These are phyloP conservation scores for Acrossocheilus wenchowensis DNA, from an alignment of 2,797 vertebrate species.

Conservation along the genomic window DNA sequence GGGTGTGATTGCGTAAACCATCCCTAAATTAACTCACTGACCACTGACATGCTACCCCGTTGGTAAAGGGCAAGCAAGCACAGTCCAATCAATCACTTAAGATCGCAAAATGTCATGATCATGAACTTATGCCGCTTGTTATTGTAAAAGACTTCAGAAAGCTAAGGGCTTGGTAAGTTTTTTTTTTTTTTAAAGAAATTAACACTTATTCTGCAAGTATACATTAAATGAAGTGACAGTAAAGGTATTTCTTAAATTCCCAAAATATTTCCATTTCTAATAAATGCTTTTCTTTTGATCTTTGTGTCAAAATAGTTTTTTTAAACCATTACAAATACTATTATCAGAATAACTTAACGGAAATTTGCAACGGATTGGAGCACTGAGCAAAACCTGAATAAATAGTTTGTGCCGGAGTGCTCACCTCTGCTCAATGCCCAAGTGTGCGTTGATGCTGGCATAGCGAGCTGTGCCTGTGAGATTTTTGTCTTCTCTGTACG, in stretches of 20 bases:
- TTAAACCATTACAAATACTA: background rate
- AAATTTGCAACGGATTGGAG: background rate
- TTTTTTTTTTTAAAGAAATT: background rate
- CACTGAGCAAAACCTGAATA: background rate
- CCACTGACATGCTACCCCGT: constrained; percentile 9
- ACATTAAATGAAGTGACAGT: background rate
- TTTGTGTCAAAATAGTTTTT: background rate
- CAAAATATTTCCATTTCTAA: background rate
- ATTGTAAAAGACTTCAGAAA: background rate
- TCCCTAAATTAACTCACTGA: constrained; percentile 16
- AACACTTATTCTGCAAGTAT: background rate
- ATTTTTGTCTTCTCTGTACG: constrained; percentile 99
- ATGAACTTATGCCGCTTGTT: background rate
- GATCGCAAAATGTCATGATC: background rate
- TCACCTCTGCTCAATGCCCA: constrained; percentile 99
- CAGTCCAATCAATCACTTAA: background rate
- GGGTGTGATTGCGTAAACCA: background rate
- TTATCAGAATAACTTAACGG: background rate
- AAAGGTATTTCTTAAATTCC: background rate
- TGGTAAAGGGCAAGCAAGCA: constrained; percentile 7
- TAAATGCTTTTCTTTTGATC: background rate
- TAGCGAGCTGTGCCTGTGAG: constrained; percentile 98
- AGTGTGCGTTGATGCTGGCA: constrained; percentile 99
- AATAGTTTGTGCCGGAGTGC: background rate
- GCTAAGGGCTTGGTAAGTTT: background rate